These are phyloP conservation scores for Leptinotarsa lineolata DNA, from an alignment of 1,140 invertebrate species.

Conservation along the genomic window DNA sequence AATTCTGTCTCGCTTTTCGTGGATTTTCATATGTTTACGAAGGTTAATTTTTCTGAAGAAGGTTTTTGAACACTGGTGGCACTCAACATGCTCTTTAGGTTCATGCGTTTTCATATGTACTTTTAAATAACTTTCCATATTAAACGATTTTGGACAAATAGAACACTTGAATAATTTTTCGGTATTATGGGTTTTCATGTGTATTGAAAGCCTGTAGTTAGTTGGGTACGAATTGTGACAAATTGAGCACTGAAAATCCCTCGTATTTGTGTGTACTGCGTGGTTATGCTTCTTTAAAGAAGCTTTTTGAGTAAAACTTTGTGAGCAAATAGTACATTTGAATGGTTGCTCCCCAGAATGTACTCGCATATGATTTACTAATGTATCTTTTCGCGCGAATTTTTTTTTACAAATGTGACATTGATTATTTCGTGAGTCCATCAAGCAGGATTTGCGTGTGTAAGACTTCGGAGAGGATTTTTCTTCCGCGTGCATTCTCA, in stretches of 20 bases:
- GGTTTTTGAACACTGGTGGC: not conserved
- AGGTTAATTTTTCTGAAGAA: not conserved
- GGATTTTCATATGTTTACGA: not conserved
- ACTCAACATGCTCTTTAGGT: not conserved
- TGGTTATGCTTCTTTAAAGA: conserved; percentile 59
- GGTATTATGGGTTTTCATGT: conserved; percentile 65
- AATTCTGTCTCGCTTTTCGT: not conserved
- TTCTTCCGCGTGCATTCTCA: conserved; percentile 48
- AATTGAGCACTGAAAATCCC: conserved; percentile 59
- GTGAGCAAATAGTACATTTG: conserved; percentile 40
- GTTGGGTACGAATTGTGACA: conserved; percentile 63
- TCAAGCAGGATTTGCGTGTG: conserved; percentile 39
- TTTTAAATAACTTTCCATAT: not conserved
- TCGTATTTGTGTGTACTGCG: conserved; percentile 58
- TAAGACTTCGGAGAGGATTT: conserved; percentile 53
- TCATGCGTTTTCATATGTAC: not conserved
- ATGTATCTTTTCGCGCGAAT: conserved; percentile 33
- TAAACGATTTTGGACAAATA: not conserved
- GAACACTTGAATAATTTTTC: conserved; percentile 53
- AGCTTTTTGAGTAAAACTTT: conserved; percentile 39
- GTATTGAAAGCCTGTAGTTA: conserved; percentile 62
- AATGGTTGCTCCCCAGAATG: not conserved
- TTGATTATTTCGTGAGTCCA: not conserved
- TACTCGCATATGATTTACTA: conserved; percentile 29
- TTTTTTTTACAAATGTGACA: conserved; percentile 41